Evolutionary conservation across 2,113 vertebrate species (phyloP).

Genomic region (Actenoides hombroni): DNA sequence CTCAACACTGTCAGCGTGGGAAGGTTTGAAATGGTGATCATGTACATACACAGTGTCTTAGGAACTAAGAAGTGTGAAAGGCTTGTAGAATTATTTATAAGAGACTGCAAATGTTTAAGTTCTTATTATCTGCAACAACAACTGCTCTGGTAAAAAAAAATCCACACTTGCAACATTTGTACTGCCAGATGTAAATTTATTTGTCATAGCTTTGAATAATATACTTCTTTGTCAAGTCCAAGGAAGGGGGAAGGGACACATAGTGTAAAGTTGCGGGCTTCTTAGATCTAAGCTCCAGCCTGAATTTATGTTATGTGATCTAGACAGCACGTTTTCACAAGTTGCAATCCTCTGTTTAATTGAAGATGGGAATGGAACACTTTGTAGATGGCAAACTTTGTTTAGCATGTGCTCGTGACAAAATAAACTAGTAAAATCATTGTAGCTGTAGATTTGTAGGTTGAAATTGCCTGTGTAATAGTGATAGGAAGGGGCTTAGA

Average conservation of each 20-base stretch:
- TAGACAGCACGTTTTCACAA: conserved; percentile 17
- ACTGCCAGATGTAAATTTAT: background rate
- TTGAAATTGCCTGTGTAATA: background rate
- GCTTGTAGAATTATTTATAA: background rate
- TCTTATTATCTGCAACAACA: background rate
- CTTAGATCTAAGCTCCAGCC: background rate
- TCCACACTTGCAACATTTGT: background rate
- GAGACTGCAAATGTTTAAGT: background rate
- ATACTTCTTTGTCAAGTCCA: background rate
- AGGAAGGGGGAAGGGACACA: background rate
- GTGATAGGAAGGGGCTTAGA: background rate
- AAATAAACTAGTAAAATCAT: background rate
- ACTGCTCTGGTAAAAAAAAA: background rate
- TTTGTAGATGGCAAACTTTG: background rate
- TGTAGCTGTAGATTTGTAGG: background rate
- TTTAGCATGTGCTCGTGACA: background rate
- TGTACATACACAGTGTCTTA: background rate
- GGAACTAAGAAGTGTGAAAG: background rate
- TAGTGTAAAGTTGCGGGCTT: background rate
- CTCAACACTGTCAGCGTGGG: background rate
- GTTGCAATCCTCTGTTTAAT: background rate
- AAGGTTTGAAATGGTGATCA: background rate
- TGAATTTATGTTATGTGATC: background rate
- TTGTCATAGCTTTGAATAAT: background rate
- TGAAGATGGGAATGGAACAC: background rate